Conservation (phyloP, 2,113 vertebrate genomes). For the Atherinomorus stipes region DNA sequence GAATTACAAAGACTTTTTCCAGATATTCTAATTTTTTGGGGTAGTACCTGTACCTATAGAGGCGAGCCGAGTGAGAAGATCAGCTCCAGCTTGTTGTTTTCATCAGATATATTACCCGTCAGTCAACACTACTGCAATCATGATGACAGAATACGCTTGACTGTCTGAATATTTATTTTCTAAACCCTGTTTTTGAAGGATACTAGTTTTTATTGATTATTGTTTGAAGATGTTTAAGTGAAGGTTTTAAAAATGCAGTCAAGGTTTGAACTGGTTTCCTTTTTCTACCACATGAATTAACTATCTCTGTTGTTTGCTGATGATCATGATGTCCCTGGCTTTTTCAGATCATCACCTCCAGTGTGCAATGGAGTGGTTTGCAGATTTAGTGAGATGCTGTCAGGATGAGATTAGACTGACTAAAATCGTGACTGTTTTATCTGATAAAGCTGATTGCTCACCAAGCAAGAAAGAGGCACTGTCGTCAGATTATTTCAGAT, state of each 20-base stretch:
- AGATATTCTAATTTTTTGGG: too few relatives aligned
- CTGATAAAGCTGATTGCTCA: not conserved
- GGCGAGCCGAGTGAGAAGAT: too few relatives aligned
- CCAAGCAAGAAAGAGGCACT: not conserved
- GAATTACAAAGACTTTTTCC: too few relatives aligned
- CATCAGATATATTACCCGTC: too few relatives aligned
- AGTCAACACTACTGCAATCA: too few relatives aligned
- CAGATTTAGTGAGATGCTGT: not conserved
- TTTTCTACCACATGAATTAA: slow-evolving; percentile 39
- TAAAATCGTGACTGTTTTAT: not conserved
- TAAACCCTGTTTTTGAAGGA: too few relatives aligned
- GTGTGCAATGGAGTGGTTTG: slow-evolving; percentile 2
- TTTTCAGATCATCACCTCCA: slow-evolving; percentile 41
- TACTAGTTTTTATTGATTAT: not conserved
- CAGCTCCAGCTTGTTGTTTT: too few relatives aligned
- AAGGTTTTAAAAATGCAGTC: slow-evolving; percentile 27
- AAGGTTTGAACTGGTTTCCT: slow-evolving; percentile 20
- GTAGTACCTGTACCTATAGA: too few relatives aligned
- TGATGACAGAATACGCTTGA: too few relatives aligned
- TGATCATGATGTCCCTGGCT: slow-evolving; percentile 29
- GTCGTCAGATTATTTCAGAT: not conserved
- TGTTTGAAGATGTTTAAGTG: slow-evolving; percentile 37
- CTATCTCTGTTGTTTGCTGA: slow-evolving; percentile 35
- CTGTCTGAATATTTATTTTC: too few relatives aligned
- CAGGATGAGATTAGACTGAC: not conserved